Conservation (phyloP, 2,113 vertebrate species). For the Elaphurus davidianus region DNA sequence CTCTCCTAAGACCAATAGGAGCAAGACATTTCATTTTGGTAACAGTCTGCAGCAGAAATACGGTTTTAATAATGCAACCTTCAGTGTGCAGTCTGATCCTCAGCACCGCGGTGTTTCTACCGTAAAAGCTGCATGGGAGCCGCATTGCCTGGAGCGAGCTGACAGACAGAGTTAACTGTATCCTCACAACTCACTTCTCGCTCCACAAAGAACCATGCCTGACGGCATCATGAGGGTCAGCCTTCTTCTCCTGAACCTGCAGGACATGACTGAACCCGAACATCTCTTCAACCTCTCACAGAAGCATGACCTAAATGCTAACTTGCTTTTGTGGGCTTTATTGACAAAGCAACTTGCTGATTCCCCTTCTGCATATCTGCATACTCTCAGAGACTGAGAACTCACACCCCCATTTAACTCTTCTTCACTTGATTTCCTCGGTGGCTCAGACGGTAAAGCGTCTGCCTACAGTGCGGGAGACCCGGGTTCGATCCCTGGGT, state of each 20-base stretch:
- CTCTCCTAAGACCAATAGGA: background rate
- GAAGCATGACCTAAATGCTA: background rate
- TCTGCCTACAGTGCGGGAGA: background rate
- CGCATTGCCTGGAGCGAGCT: background rate
- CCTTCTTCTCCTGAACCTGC: too few species aligned
- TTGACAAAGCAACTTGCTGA: background rate
- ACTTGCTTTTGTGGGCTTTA: rapidly evolving
- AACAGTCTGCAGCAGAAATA: constrained; percentile 12
- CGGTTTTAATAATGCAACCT: background rate
- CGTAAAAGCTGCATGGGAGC: background rate
- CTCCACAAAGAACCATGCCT: too few species aligned
- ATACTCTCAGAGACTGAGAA: background rate
- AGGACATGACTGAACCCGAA: rapidly evolving
- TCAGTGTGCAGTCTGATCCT: background rate
- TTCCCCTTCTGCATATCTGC: rapidly evolving
- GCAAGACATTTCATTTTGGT: background rate
- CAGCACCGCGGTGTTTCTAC: background rate
- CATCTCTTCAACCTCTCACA: background rate
- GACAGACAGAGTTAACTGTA: background rate
- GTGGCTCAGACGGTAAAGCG: rapidly evolving
- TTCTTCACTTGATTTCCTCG: background rate
- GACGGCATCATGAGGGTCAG: rapidly evolving
- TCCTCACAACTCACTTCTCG: background rate
- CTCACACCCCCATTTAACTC: rapidly evolving
- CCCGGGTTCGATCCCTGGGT: rapidly evolving